A percentile compares a stretch with the other conserved stretches of the same genome.
phyloP scores from a whole-genome alignment of 2,888 invertebrate species.

The Caenorhabditis macrosperma region DNA sequence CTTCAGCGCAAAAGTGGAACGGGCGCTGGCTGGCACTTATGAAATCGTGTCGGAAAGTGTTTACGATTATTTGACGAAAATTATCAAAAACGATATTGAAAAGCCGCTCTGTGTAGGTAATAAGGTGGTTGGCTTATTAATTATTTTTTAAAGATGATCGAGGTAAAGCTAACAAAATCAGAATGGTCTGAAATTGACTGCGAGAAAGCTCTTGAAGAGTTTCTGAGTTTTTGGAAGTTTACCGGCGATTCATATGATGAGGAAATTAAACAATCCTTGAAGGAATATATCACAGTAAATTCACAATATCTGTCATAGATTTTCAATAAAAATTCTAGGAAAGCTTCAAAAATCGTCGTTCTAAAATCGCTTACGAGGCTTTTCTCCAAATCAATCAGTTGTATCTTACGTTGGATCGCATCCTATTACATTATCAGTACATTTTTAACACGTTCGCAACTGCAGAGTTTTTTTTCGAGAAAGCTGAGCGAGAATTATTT shows the following conservation, averaged over 20 bases:
- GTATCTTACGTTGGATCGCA: not conserved
- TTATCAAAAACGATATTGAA: too few relatives aligned
- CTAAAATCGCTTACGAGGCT: not conserved
- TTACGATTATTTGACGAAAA: too few relatives aligned
- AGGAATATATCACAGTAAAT: too few relatives aligned
- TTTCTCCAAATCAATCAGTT: not conserved
- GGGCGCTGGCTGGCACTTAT: not conserved
- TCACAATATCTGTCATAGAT: too few relatives aligned
- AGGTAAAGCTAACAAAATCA: not conserved
- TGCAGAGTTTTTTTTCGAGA: too few relatives aligned
- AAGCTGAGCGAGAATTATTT: too few relatives aligned
- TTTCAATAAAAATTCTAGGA: too few relatives aligned
- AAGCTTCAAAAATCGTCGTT: not conserved
- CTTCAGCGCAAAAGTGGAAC: not conserved
- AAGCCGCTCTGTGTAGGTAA: too few relatives aligned
- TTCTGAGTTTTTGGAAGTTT: not conserved
- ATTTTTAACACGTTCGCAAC: not conserved
- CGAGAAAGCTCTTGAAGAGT: not conserved
- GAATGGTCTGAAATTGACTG: not conserved
- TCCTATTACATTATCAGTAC: not conserved
- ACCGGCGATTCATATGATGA: not conserved
- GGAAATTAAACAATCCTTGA: not conserved
- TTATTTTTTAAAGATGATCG: too few relatives aligned
- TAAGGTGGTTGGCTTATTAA: too few relatives aligned
- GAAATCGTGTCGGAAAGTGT: not conserved